Evolutionary conservation across 1,140 invertebrate genomes (phyloP).

Genomic region (Thrips palmi): DNA sequence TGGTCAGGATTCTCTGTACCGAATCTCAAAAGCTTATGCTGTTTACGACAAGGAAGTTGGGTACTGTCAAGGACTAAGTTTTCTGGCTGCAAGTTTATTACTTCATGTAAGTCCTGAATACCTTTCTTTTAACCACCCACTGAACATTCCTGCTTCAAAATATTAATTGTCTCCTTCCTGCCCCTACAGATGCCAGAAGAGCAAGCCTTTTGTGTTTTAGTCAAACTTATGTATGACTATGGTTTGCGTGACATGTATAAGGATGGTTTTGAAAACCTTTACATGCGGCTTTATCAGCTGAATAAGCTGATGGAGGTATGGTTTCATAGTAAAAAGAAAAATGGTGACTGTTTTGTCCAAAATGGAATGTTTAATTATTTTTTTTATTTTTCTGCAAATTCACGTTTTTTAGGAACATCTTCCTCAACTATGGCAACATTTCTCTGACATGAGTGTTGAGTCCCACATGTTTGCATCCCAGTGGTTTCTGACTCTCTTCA

Average conservation of each 20-base stretch:
- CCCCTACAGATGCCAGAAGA: conserved; percentile 91
- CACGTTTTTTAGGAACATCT: conserved; percentile 58
- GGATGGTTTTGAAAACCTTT: conserved; percentile 90
- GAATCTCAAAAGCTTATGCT: conserved; percentile 92
- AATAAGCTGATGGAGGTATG: conserved; percentile 79
- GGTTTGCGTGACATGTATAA: conserved; percentile 86
- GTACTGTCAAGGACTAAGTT: conserved; percentile 97
- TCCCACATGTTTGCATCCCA: conserved; percentile 99
- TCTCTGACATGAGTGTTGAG: conserved; percentile 79
- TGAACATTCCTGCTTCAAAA: not conserved
- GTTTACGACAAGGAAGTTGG: conserved; percentile 94
- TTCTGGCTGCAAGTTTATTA: conserved; percentile 84
- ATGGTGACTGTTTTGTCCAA: not conserved
- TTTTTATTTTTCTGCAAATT: conserved; percentile 12
- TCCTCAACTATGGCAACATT: conserved; percentile 76
- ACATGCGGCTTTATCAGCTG: conserved; percentile 90
- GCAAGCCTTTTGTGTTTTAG: conserved; percentile 92
- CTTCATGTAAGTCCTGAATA: conserved; percentile 77
- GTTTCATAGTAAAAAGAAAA: conserved; percentile 5
- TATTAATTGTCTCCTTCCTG: conserved; percentile 4
- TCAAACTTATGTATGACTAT: conserved; percentile 95
- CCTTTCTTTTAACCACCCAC: not conserved
- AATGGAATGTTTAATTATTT: not conserved
- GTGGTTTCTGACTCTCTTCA: conserved; percentile 98
- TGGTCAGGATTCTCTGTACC: conserved; percentile 90